Base-by-base conservation (phyloP, 2,113 vertebrate genomes). In the Pandion haliaetus region DNA sequence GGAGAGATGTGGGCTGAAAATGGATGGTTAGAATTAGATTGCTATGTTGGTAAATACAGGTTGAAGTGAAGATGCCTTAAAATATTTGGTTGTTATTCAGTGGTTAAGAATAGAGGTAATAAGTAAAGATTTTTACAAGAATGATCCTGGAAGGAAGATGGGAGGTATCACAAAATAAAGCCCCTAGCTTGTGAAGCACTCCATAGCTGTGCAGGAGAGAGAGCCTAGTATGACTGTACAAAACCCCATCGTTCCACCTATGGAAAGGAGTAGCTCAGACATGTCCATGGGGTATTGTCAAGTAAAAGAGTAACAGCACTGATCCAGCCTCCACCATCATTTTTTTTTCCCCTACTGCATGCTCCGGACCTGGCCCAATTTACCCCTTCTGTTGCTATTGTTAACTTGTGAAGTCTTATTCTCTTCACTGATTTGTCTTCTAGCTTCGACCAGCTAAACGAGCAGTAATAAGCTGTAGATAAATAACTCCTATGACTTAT, bases 1-100 rank as follows among this genome's bases (percentile, higher is more conserved):
- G 98, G 94, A 98, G 98, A 49, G 98, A 97, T 9, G 97, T 97
- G 98, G 99, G 94, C 83, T 73, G 63, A 59, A 88, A 97, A 95
- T 21, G 83, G 70, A 82, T 6, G 47, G n/a, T 45, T 71, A 31
- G 45, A 26, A 19, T 86, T 93, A 54, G 47, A 26, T 36, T 50
- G 36, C 47, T 54, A 2, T 23, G 36, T 61, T 92, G 74, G 26
- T 52, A 76, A 82, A 63, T 57, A 20, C 12, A 86, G 38, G 20
- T 4, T 70, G 58, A 92, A 49, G 59, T 47, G n/a, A 45, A 31
- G 44, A 18, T 78, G 25, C 17, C 40, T 49, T 62, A 14, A 28
- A 58, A 38, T 58, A 36, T 59, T 66, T 54, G 32, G 20, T 74
- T n/a, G 14, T 79, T 93, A 36, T 9, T 44, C 47, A 54, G 3